Conservation (phyloP, 1,140 invertebrate species). For the Pachyrhynchus sulphureomaculatus region DNA sequence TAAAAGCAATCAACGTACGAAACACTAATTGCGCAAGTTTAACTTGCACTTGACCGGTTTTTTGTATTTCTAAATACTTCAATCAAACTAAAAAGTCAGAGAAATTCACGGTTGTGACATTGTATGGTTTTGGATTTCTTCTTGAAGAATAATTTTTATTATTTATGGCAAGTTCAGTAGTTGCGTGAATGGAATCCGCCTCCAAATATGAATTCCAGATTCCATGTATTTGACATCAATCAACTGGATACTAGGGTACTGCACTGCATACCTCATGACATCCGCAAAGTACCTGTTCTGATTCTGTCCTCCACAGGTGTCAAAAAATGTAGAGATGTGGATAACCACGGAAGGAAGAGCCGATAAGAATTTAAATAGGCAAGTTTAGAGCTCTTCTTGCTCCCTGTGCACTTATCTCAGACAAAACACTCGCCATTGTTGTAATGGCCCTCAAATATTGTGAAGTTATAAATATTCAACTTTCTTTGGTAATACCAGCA, state of each 20-base stretch:
- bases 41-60: too few species aligned
- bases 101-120: too few species aligned
- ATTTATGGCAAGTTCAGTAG: too few species aligned
- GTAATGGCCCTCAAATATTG: background rate
- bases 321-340: too few species aligned
- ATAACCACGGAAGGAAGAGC: too few species aligned
- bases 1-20: too few species aligned
- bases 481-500: background rate
- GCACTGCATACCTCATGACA: background rate
- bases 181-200: background rate
- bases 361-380: background rate
- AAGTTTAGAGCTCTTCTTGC: conserved; percentile 2
- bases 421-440: conserved; percentile 3
- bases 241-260: background rate
- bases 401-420: background rate
- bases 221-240: background rate
- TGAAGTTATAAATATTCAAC: conserved; percentile 3
- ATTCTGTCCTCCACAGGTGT: too few species aligned
- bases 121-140: too few species aligned
- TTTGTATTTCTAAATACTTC: too few species aligned
- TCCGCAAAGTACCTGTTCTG: background rate
- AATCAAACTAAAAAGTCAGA: too few species aligned
- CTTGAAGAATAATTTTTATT: too few species aligned
- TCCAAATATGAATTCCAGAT: background rate
- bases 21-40: too few species aligned